Evolutionary conservation across 2,888 invertebrate genomes (phyloP).

Genomic region (Watsonalla binaria): DNA sequence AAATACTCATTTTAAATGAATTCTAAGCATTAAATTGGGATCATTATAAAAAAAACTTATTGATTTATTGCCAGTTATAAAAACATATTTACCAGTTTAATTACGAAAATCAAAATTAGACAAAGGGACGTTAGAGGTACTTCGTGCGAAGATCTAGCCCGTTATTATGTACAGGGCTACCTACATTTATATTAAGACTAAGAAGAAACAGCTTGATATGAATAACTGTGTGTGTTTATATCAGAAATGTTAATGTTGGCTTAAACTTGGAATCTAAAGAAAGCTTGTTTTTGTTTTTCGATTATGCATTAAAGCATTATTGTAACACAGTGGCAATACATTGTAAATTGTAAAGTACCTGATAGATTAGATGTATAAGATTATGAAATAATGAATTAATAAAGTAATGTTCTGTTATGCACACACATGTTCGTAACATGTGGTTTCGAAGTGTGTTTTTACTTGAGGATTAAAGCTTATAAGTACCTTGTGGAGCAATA

Average conservation of each 20-base stretch:
- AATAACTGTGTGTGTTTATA: conserved; percentile 52
- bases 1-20: not conserved
- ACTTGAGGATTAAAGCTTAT: conserved; percentile 54
- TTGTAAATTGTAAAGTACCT: conserved; percentile 61
- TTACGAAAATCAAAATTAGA: no score
- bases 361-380: conserved; percentile 54
- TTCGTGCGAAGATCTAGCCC: no score
- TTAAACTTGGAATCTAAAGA: conserved; percentile 27
- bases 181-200: not conserved
- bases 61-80: no score
- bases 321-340: conserved; percentile 27
- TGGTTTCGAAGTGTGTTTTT: conserved; percentile 53
- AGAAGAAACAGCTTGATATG: conserved; percentile 36
- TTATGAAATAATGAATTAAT: conserved; percentile 26
- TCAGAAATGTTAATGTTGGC: conserved; percentile 35
- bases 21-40: no score
- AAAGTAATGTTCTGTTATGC: conserved; percentile 50
- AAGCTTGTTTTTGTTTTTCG: conserved; percentile 39
- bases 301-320: conserved; percentile 25
- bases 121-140: no score
- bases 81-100: no score
- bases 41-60: no score
- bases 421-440: conserved; percentile 55
- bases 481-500: conserved; percentile 67
- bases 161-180: not conserved